Evolutionary conservation across 1,140 invertebrate species (phyloP).

Genomic region (Bilobella aurantiaca): DNA sequence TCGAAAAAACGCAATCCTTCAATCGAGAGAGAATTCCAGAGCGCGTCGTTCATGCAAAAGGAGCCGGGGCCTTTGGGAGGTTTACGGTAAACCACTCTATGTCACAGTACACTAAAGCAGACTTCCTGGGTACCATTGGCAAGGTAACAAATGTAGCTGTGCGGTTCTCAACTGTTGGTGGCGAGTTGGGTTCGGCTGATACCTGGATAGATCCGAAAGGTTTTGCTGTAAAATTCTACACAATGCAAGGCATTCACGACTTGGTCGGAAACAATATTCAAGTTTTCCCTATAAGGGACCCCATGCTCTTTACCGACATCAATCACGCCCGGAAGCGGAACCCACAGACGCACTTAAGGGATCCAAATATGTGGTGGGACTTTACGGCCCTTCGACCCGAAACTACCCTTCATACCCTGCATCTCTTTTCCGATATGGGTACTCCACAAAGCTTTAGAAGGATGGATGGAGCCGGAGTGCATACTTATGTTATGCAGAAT

Average conservation of each 20-base stretch:
- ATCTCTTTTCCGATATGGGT: not conserved
- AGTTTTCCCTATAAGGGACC: conserved; percentile 50
- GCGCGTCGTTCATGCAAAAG: conserved; percentile 84
- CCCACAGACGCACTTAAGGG: conserved; percentile 37
- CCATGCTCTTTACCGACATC: conserved; percentile 44
- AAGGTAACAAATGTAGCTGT: conserved; percentile 49
- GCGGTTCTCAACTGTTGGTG: conserved; percentile 55
- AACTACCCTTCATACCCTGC: conserved; percentile 44
- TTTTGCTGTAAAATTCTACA: conserved; percentile 51
- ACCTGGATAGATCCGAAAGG: conserved; percentile 42
- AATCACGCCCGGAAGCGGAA: conserved; percentile 46
- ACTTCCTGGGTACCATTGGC: conserved; percentile 48
- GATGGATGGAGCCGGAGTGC: too few species aligned
- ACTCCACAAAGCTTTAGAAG: not conserved
- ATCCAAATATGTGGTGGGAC: conserved; percentile 47
- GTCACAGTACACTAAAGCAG: conserved; percentile 41
- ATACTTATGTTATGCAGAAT: too few species aligned
- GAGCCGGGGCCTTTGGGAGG: conserved; percentile 51
- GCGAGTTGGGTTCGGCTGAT: conserved; percentile 50
- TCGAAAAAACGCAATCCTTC: conserved; percentile 83
- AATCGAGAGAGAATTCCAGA: conserved; percentile 91
- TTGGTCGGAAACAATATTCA: conserved; percentile 49
- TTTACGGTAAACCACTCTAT: conserved; percentile 45
- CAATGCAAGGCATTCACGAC: conserved; percentile 51
- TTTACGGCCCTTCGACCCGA: conserved; percentile 47